Base-by-base conservation (phyloP, 2,797 vertebrate genomes). In the Poeciliopsis infans region DNA sequence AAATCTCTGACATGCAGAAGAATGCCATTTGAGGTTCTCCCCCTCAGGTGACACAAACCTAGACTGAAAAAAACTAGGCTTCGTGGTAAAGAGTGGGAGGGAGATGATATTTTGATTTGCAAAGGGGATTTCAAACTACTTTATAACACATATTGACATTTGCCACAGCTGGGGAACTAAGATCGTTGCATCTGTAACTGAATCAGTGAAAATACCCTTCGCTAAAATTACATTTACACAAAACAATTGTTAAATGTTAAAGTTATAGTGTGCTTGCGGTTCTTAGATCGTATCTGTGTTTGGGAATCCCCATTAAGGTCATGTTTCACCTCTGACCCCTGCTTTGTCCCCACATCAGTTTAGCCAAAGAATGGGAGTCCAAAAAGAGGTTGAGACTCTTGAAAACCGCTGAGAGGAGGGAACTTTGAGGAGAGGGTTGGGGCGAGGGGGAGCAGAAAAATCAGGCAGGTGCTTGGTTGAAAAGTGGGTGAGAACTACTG, bases 401-500 rank as follows among this genome's bases (percentile, higher is more conserved):
- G 25, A 71, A 74, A 87, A 75, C 51, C 23, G 31, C n/a, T 20
- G 49, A 79, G 68, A 84, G 47, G 72, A 75, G 70, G 57, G 0
- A 15, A 81, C 80, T 78, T 64, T 82, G 66, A 78, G 75, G 5
- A 2, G 51, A 46, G 25, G 72, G 43, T 71, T 28, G 16, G 71
- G 57, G 77, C 2, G 25, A 13, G 23, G 39, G 47, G 15, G 31
- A 18, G 11, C 39, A 16, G 25, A 28, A 16, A 70, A 70, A n/a
- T 5, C 51, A 11, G 51, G 73, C 85, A 91, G 90, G 88, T 94
- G 88, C 87, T 45, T 75, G 61, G 47, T 64, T 33, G 75, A 79
- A 75, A 73, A 57, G 71, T 49, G 69, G 33, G 47, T 28, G 49
- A 77, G 28, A n/a, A 64, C 69, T 3, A 36, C 7, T 36, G 70